Percentiles rank a stretch among this genome's conserved stretches.
Evolutionary conservation across 2,113 vertebrate genomes (phyloP).

Genomic region (Cariama cristata): DNA sequence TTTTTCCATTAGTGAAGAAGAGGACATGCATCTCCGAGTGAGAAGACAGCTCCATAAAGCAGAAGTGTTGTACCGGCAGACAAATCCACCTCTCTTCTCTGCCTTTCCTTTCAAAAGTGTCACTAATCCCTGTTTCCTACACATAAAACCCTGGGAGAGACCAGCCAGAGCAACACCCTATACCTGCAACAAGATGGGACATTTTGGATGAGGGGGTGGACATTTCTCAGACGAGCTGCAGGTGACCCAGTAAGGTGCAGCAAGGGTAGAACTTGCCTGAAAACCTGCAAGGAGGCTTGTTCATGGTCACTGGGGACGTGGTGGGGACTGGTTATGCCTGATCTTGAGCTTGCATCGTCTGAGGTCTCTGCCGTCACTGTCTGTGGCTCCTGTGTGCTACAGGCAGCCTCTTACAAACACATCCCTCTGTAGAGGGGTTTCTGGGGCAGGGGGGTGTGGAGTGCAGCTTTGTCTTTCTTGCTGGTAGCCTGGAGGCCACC

Average conservation of each 20-base stretch:
- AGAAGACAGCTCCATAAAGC: neutral
- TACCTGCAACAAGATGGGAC: neutral
- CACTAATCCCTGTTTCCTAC: neutral
- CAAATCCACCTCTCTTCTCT: neutral
- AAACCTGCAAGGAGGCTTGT: neutral
- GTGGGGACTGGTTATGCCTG: neutral
- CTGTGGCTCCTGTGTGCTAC: neutral
- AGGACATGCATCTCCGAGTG: accelerated
- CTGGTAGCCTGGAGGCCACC: neutral
- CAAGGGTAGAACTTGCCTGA: neutral
- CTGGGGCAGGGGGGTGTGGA: neutral
- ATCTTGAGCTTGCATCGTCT: neutral
- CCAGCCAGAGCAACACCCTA: neutral
- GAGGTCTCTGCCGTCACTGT: neutral
- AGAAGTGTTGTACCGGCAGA: neutral
- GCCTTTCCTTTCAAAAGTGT: neutral
- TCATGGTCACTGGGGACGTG: neutral
- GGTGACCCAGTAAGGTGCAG: neutral
- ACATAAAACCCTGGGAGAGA: accelerated
- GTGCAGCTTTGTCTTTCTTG: neutral
- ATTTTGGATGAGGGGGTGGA: neutral
- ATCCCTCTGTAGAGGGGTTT: neutral
- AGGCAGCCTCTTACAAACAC: neutral
- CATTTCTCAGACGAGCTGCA: neutral
- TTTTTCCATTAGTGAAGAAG: conserved; percentile 38